Base-by-base conservation (phyloP, 2,888 invertebrate genomes). In the Lepidocyrtoides sp. region DNA sequence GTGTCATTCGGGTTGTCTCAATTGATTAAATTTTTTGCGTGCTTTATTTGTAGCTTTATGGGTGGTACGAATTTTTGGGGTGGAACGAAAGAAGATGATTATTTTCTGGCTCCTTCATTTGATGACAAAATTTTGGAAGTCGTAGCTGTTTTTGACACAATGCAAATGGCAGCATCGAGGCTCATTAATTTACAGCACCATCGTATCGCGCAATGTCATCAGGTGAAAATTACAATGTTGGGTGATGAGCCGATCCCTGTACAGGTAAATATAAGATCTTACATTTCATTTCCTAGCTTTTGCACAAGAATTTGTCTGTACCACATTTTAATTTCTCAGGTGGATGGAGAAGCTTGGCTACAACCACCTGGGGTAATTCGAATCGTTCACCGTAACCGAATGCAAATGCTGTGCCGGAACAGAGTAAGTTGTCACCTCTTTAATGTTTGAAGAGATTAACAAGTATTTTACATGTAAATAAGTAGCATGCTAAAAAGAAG, bases 21-120 rank as follows among this genome's bases (percentile, higher is more conserved):
- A 48, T 14, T n/a, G n/a, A 48, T 48, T 57, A 36, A 36, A 36
- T 36, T 51, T 51, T 44, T 44, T 69, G 0, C 20, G 10, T 17
- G 72, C 20, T 10, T 26, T 51, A 91, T n/a, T 95, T 96, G 95
- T 92, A 99, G 99, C 94, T 99, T 99, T 95, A 99, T 99, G 97
- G 99, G 99, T 4, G 99, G 99, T 69, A 98, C 99, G 41, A 99
- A 99, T 95, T 99, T 99, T 95, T 99, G 99, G 99, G 99, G 99
- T 81, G 98, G 98, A 4, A 97, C 97, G 1, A 97, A 98, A 95
- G 98, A 98, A 94, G 98, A 98, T 94, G 98, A 98, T 94, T 96
- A 98, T 81, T 99, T 99, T 95, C 96, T 98, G 17, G 97, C 98
- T 0, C 99, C 99, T 2, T 98, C 98, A 14, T 99, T 99, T 95